A percentile compares a stretch with the other conserved stretches of the same genome.
Evolutionary conservation across 2,113 vertebrate genomes (phyloP).

Genomic region (Procavia capensis): DNA sequence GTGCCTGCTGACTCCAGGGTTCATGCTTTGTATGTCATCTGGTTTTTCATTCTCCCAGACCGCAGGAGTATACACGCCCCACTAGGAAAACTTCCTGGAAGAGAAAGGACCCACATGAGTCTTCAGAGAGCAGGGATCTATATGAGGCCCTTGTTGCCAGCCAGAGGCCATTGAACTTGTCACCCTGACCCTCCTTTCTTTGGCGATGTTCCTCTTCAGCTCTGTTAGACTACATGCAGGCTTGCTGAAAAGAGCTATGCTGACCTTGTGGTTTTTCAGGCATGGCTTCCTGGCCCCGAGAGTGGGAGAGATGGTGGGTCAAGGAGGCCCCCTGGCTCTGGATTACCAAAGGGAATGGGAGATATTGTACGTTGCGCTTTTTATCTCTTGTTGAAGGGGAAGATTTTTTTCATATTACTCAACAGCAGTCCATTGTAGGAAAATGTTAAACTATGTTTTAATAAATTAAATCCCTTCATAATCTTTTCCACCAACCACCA

Average conservation of each 20-base stretch:
- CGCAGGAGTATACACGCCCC: background rate
- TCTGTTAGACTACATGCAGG: background rate
- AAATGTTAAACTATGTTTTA: conserved; percentile 39
- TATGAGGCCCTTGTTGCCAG: background rate
- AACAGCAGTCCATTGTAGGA: conserved; percentile 27
- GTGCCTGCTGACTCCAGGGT: background rate
- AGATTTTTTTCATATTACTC: conserved; percentile 17
- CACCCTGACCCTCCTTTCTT: background rate
- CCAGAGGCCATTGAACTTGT: background rate
- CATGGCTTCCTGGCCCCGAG: background rate
- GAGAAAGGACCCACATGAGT: background rate
- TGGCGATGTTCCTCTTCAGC: conserved; percentile 26
- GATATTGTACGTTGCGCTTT: background rate
- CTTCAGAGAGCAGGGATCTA: background rate
- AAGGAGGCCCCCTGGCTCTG: background rate
- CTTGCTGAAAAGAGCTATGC: background rate
- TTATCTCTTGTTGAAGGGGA: conserved; percentile 13
- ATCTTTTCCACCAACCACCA: background rate
- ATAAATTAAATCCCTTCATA: conserved; percentile 23
- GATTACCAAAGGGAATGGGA: background rate
- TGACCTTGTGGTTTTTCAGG: conserved; percentile 39
- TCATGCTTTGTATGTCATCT: background rate
- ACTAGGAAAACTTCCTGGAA: background rate
- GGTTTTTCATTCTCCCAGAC: conserved; percentile 8
- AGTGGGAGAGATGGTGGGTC: too few relatives aligned